Percentiles rank a stretch among this genome's conserved stretches.
phyloP scores from a whole-genome alignment of 2,888 invertebrate species.

The Erebia epiphron region DNA sequence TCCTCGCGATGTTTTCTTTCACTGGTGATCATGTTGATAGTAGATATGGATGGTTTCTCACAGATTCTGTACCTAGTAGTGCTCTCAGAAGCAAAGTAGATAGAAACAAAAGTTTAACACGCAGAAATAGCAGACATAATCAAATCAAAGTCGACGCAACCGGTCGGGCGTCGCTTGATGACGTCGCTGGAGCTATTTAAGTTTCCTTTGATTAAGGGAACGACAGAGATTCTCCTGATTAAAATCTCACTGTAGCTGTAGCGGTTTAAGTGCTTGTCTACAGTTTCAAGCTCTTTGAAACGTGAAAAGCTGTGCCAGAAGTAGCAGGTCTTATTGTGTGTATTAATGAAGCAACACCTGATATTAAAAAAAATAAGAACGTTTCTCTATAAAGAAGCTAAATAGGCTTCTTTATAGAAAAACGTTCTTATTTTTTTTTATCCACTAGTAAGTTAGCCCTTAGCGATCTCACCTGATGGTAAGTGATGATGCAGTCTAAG shows the following conservation, averaged over 20 bases:
- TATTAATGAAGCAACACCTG: constrained; percentile 3
- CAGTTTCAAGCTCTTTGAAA: constrained; percentile 58
- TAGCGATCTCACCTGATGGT: no score
- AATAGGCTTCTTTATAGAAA: no score
- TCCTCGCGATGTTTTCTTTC: no score
- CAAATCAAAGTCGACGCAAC: constrained; percentile 44
- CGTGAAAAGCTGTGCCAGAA: constrained; percentile 50
- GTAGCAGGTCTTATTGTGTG: constrained; percentile 31
- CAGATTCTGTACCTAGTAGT: neutral
- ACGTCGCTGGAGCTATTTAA: constrained; percentile 55
- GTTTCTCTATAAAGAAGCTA: no score
- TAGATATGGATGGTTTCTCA: no score
- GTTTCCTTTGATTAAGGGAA: constrained; percentile 67
- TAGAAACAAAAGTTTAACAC: neutral
- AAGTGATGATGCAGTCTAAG: no score
- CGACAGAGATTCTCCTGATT: constrained; percentile 67
- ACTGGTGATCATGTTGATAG: no score
- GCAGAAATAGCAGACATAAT: constrained; percentile 45
- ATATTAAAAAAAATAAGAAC: no score
- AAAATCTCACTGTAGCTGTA: constrained; percentile 59
- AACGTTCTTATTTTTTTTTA: no score
- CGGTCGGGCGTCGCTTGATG: constrained; percentile 37
- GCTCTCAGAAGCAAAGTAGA: neutral
- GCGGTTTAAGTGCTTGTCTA: constrained; percentile 44
- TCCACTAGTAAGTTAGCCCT: no score